These are phyloP conservation scores for Aptenodytes patagonicus DNA, from an alignment of 2,113 vertebrate species.

Conservation along the genomic window DNA sequence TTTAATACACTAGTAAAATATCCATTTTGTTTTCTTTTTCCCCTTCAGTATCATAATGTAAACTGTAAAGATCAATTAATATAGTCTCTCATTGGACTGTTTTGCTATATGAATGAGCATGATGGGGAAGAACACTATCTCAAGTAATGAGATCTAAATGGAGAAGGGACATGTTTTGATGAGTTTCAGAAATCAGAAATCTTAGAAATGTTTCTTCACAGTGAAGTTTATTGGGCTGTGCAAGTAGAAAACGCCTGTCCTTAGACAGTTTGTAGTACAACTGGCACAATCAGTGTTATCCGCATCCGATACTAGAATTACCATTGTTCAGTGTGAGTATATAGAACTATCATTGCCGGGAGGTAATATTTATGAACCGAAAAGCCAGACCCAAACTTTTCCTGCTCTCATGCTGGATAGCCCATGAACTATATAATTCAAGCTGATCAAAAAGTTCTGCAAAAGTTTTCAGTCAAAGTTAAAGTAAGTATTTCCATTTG, in stretches of 20 bases:
- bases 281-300: not conserved
- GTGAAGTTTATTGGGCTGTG: not conserved
- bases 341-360: not conserved
- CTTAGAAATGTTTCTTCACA: not conserved
- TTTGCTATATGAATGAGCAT: not conserved
- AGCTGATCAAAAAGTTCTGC: not conserved
- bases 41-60: not conserved
- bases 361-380: not conserved
- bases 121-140: not conserved
- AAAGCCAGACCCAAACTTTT: not conserved
- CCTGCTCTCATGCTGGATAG: not conserved
- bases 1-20: not conserved
- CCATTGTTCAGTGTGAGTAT: not conserved
- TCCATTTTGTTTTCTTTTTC: not conserved
- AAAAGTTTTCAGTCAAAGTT: not conserved
- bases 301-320: fast-evolving
- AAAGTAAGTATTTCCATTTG: not conserved
- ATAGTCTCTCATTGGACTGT: not conserved
- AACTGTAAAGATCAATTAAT: not conserved
- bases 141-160: not conserved
- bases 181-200: not conserved
- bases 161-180: not conserved
- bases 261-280: not conserved
- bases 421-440: not conserved
- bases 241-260: not conserved